Percentiles rank a stretch among this genome's conserved stretches.
These are phyloP conservation scores for Hipposideros armiger DNA, from an alignment of 2,113 vertebrate genomes.

Conservation along the genomic window DNA sequence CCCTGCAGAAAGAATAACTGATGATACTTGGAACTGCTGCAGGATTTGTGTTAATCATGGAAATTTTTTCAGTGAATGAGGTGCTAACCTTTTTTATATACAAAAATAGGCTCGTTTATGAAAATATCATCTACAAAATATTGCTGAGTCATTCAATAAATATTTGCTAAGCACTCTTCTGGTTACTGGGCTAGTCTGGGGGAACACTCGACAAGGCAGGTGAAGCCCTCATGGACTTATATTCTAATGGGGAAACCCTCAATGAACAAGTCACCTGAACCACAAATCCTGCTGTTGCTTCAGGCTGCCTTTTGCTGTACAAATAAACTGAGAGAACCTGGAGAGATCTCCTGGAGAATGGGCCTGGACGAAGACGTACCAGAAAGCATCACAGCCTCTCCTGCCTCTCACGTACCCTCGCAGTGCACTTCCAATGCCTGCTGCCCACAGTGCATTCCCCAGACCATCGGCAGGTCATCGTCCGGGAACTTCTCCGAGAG, in stretches of 20 bases:
- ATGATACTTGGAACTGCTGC: background rate
- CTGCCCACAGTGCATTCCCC: background rate
- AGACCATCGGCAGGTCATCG: background rate
- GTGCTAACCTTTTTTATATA: background rate
- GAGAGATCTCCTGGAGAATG: background rate
- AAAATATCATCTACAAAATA: background rate
- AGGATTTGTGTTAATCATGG: background rate
- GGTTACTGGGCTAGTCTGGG: background rate
- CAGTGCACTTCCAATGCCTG: accelerated
- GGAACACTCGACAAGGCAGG: background rate
- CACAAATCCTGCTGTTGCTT: no score
- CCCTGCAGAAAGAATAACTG: background rate
- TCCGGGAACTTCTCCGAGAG: background rate
- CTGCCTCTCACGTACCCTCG: accelerated
- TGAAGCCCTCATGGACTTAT: background rate
- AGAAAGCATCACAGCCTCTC: accelerated
- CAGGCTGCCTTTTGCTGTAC: background rate
- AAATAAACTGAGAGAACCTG: background rate
- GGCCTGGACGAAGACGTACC: no score
- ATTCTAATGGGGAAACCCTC: background rate
- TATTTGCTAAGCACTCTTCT: background rate
- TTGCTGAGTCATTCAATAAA: background rate
- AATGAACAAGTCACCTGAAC: background rate
- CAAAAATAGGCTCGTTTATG: background rate
- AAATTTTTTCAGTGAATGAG: background rate